Base-by-base conservation (phyloP, 2,797 vertebrate genomes). In the Lagorchestes hirsutus region DNA sequence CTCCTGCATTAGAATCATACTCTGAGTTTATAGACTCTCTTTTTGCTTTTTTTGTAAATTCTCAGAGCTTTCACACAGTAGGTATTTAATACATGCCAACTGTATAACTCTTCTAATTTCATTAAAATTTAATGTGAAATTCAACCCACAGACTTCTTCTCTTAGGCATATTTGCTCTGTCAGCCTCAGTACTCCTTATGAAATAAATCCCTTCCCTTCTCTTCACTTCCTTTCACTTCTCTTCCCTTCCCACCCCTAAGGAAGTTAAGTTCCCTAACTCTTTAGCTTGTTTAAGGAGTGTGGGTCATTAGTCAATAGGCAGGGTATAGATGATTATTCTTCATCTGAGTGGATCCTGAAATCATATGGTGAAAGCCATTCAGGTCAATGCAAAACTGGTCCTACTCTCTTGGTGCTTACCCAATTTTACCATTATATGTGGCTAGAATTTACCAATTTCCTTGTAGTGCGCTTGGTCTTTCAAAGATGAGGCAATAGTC, bases 401-500 rank as follows among this genome's bases (percentile, higher is more conserved):
- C 22, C 22, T 40, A 11, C 55, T 0, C 10, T 92, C 3, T 22
- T 62, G 4, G 27, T 90, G 6, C n/a, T 34, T 3, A 12, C 0
- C 29, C 92, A 90, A 50, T 74, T 94, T 96, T 54, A 94, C 27
- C 90, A 94, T 95, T 95, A 58, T 56, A 5, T 82, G 29, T 91
- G 5, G 40, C 22, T 22, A 82, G 22, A 46, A 46, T 82, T 46
- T 46, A 40, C 40, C 74, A 82, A 46, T 82, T 82, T 24, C 22
- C 40, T 59, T 87, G 31, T 10, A 93, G 34, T 50, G 3, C 56
- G 55, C 2, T 13, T 82, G 22, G 8, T 18, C 91, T 91, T 95
- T 93, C 16, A 92, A 92, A 96, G 10, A 96, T 67, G 3, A 94
- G 14, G 1, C 46, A 96, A 90, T 92, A 92, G n/a, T 96, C 94